Evolutionary conservation across 2,113 vertebrate genomes (phyloP), one percentile per base, ranked within the genome.

Genomic region (Calyptomena viridis): DNA sequence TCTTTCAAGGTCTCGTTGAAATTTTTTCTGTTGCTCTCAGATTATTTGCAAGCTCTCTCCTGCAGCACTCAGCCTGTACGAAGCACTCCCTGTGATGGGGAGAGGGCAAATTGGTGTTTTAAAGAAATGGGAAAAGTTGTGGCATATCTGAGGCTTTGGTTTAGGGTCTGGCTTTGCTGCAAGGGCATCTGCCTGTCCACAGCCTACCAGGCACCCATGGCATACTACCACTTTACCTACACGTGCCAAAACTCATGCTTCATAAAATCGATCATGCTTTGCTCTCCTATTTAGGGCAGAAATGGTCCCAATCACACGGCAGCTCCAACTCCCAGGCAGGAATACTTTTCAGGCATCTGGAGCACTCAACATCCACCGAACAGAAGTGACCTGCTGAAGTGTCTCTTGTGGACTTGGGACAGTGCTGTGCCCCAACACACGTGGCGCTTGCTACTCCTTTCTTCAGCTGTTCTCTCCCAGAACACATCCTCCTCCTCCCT

Each of bases 11-110:
- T 84, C 91, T 94, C 1, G 9, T 39, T 75, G 83, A 75, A 86
- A 18, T 89, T 59, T 92, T 78, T 95, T 87, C 96, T 92, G 84
- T 87, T 68, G 69, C 81, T 95, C 74, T 91, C 49, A 84, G 89
- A 92, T 96, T 89, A 91, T 89, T 92, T 92, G 73, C 91, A 67
- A 79, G 74, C 84, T 84, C 76, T 78, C 31, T 90, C 52, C 72
- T 63, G 76, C 88, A 89, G 75, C 4, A 5, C 83, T 94, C 76
- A 86, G 86, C 55, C 83, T 72, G 27, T 24, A 25, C 0, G 1
- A 53, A 76, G 79, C 22, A 13, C 55, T 92, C 49, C 44, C 64
- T 30, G 56, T 30, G 47, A 39, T 17, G 9, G 11, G 35, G 67
- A 75, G 14, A 21, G 52, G 33, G 35, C 69, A 6, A 58, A 72